These are phyloP conservation scores for Neocloeon triangulifer DNA, from an alignment of 1,140 invertebrate species.

Conservation along the genomic window DNA sequence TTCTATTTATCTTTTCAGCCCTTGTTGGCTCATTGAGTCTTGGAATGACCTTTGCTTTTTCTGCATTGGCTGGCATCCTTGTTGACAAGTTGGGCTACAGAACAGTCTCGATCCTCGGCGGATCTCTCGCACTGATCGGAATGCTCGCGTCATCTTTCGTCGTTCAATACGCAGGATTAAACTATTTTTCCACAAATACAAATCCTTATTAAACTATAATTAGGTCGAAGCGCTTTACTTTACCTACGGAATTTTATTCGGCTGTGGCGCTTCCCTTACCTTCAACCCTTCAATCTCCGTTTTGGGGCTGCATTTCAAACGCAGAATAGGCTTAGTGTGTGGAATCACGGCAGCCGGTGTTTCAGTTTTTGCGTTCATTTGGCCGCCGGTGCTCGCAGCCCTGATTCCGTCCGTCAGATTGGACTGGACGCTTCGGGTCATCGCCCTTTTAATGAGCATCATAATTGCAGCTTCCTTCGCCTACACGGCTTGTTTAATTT, in stretches of 20 bases:
- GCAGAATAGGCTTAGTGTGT: slow-evolving; percentile 23
- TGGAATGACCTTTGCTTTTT: slow-evolving; percentile 74
- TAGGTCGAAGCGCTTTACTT: slow-evolving; percentile 19
- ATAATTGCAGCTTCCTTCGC: slow-evolving; percentile 17
- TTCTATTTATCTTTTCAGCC: no score
- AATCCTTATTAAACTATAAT: no score
- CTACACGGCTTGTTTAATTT: no score
- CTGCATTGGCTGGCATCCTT: slow-evolving; percentile 64
- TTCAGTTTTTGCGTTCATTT: slow-evolving; percentile 22
- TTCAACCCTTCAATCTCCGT: slow-evolving; percentile 26
- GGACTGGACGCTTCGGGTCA: slow-evolving; percentile 12
- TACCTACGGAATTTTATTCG: slow-evolving; percentile 24
- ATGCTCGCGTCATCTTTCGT: slow-evolving; percentile 64
- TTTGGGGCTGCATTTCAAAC: slow-evolving; percentile 23
- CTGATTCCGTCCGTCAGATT: slow-evolving; percentile 17
- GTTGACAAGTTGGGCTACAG: slow-evolving; percentile 68
- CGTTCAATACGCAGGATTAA: slow-evolving; percentile 22
- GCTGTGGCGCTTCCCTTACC: slow-evolving; percentile 20
- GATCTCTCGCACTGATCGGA: slow-evolving; percentile 46
- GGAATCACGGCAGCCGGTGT: slow-evolving; percentile 26
- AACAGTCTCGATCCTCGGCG: slow-evolving; percentile 59
- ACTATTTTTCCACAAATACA: no score
- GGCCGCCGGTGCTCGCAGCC: slow-evolving; percentile 18
- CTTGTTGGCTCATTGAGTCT: slow-evolving; percentile 69
- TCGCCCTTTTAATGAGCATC: slow-evolving; percentile 17